These are phyloP conservation scores for Philopedon plagiatum DNA, from an alignment of 2,888 invertebrate genomes.

Conservation along the genomic window DNA sequence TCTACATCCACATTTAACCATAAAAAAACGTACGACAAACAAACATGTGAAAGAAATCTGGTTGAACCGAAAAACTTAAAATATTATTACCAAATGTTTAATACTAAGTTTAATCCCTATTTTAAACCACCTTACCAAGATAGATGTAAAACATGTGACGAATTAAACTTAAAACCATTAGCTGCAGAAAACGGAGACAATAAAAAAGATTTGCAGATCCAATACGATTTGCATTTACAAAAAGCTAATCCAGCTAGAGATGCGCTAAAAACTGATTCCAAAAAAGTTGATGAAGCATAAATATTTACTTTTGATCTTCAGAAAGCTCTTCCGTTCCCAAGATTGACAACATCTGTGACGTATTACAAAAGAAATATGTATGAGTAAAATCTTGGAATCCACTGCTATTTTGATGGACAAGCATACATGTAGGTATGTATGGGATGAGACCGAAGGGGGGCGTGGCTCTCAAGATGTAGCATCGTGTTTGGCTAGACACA, in stretches of 20 bases:
- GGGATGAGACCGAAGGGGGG: constrained; percentile 23
- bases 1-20: no score
- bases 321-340: constrained; percentile 18
- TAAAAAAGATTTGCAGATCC: no score
- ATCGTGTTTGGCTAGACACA: no score
- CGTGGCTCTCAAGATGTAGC: constrained; percentile 23
- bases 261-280: constrained; percentile 3
- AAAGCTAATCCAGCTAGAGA: no score
- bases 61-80: not conserved
- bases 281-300: constrained; percentile 10
- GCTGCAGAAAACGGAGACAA: no score
- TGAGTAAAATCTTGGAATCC: no score
- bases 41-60: no score
- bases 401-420: constrained; percentile 4
- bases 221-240: no score
- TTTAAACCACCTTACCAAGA: no score
- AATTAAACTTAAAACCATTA: not conserved
- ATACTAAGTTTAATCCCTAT: not conserved
- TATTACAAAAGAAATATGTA: no score
- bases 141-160: not conserved
- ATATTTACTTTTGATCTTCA: constrained; percentile 9
- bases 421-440: constrained; percentile 24
- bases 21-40: no score
- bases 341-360: no score
- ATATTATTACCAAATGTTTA: not conserved